A percentile compares a stretch with the other conserved stretches of the same genome.
Evolutionary conservation across 2,797 vertebrate genomes (phyloP).

Genomic region (Rhinogobio ventralis): DNA sequence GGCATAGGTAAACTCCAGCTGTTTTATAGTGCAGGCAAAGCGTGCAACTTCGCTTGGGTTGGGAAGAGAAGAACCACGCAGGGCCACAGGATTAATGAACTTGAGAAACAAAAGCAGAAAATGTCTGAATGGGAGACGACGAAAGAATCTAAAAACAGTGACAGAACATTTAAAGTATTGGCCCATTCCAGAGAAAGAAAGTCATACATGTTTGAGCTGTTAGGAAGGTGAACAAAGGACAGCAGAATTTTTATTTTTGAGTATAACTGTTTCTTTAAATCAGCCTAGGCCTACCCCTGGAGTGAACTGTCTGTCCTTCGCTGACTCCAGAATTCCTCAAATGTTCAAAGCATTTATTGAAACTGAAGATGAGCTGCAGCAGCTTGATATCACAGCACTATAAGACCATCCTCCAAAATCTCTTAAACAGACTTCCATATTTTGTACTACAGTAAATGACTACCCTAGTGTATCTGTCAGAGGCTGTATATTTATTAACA

Average conservation of each 20-base stretch:
- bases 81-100: constrained; percentile 3
- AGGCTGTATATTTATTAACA: background rate
- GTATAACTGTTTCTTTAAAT: constrained; percentile 1
- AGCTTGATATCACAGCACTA: background rate
- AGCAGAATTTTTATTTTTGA: background rate
- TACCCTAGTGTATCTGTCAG: constrained; percentile 3
- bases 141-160: background rate
- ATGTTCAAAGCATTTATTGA: constrained; percentile 17
- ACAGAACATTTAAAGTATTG: background rate
- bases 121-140: background rate
- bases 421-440: background rate
- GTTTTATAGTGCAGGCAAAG: constrained; percentile 53
- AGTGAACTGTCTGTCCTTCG: constrained; percentile 20
- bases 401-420: background rate
- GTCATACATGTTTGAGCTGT: constrained; percentile 3
- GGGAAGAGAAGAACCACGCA: constrained; percentile 38
- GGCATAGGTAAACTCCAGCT: constrained; percentile 58
- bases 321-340: constrained; percentile 31
- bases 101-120: constrained; percentile 13
- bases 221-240: background rate
- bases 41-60: constrained; percentile 15
- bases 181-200: background rate
- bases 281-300: background rate
- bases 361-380: constrained; percentile 26
- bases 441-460: constrained; percentile 3